Conservation (phyloP, 1,140 invertebrate genomes). For the Berghia stephanieae region DNA sequence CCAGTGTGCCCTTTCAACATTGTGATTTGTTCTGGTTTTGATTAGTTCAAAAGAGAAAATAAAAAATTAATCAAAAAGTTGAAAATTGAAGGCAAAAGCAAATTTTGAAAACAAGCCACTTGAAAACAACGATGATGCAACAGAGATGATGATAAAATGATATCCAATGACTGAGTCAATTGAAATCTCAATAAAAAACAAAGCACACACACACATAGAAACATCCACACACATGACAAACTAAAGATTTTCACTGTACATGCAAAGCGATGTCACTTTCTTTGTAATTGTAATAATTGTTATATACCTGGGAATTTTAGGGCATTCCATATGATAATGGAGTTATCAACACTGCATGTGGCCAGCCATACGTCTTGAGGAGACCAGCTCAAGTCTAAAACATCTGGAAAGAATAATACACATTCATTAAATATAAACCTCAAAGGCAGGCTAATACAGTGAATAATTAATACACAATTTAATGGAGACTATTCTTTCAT, state of each 20-base stretch:
- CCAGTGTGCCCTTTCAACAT: slow-evolving; percentile 88
- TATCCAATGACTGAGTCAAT: too few species aligned
- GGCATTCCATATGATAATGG: slow-evolving; percentile 95
- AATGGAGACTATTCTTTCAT: background rate
- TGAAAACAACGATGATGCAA: too few species aligned
- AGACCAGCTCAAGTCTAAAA: slow-evolving; percentile 95
- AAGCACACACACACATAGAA: background rate
- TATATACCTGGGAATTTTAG: slow-evolving; percentile 80
- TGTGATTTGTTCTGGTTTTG: slow-evolving; percentile 65
- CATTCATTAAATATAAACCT: background rate
- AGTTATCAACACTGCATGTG: slow-evolving; percentile 95
- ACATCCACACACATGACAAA: background rate
- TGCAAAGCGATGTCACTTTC: too few species aligned
- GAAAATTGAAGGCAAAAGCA: too few species aligned
- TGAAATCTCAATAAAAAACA: too few species aligned
- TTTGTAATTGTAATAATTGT: too few species aligned
- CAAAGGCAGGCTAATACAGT: background rate
- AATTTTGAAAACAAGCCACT: too few species aligned
- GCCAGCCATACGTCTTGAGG: slow-evolving; percentile 91
- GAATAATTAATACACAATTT: too few species aligned
- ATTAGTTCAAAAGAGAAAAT: background rate
- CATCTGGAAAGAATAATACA: slow-evolving; percentile 67
- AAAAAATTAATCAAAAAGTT: too few species aligned
- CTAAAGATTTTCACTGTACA: background rate
- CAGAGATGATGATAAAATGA: too few species aligned